Conservation (phyloP, 1,140 invertebrate genomes). For the Argopecten irradians region DNA sequence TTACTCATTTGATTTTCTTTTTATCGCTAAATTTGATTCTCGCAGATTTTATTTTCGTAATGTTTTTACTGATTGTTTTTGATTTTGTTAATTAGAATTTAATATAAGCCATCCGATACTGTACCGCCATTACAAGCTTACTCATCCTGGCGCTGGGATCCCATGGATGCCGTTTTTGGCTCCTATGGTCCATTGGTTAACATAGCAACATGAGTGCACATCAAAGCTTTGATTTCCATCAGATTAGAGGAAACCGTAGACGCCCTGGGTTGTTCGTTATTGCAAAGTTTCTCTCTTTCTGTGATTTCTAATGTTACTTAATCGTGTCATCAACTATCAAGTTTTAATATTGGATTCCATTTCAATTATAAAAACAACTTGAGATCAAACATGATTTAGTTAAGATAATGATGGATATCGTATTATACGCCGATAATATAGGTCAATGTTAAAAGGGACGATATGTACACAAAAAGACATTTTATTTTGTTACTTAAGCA, state of each 20-base stretch:
- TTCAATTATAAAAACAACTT: not conserved
- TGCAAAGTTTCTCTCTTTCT: not conserved
- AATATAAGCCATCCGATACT: constrained; percentile 10
- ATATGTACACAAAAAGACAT: too few relatives aligned
- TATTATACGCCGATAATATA: too few relatives aligned
- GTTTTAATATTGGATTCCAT: not conserved
- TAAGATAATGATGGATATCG: not conserved
- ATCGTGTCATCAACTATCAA: not conserved
- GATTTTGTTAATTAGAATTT: constrained; percentile 13
- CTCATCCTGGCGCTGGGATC: not conserved
- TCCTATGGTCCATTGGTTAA: not conserved
- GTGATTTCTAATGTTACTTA: not conserved
- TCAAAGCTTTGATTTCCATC: not conserved
- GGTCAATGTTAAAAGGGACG: too few relatives aligned
- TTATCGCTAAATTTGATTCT: not conserved
- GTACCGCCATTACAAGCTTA: not conserved
- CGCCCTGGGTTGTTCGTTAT: not conserved
- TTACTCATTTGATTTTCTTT: constrained; percentile 5
- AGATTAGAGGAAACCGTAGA: not conserved
- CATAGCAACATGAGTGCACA: not conserved
- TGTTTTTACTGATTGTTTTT: not conserved
- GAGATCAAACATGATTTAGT: not conserved
- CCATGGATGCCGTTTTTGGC: not conserved
- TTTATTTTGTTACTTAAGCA: too few relatives aligned
- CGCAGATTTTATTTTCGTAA: not conserved